A percentile compares a stretch with the other conserved stretches of the same genome.
Conservation (phyloP, 1,140 invertebrate species). For the Wiebesia pumilae region DNA sequence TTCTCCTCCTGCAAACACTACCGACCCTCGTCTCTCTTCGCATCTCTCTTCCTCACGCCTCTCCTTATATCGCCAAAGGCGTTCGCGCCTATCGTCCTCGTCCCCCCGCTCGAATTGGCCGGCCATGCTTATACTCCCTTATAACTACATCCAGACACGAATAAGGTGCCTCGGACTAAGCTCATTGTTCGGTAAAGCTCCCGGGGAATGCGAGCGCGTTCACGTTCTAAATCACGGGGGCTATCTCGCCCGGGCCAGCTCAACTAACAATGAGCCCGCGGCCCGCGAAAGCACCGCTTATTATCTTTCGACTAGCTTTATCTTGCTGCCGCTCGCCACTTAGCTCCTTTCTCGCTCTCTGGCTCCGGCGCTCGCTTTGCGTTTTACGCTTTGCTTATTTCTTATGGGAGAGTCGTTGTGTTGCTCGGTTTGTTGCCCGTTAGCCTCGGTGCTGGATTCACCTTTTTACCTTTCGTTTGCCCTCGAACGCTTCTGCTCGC, state of each 20-base stretch:
- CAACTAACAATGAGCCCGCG: slow-evolving; percentile 62
- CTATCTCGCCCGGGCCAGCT: slow-evolving; percentile 57
- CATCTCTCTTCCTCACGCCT: background rate
- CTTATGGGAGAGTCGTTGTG: slow-evolving; percentile 32
- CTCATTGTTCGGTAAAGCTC: slow-evolving; percentile 47
- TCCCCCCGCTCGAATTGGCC: background rate
- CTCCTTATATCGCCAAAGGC: slow-evolving; percentile 2
- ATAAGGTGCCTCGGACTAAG: slow-evolving; percentile 22
- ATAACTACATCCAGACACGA: background rate
- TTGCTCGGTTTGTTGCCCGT: slow-evolving; percentile 31
- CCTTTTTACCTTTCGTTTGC: background rate
- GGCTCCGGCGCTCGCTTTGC: background rate
- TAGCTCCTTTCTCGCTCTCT: slow-evolving; percentile 1
- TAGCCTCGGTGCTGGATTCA: background rate
- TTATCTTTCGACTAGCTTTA: slow-evolving; percentile 61
- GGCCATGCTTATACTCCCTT: background rate
- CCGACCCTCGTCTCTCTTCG: background rate
- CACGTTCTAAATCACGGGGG: slow-evolving; percentile 61
- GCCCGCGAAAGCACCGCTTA: slow-evolving; percentile 57
- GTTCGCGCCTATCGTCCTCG: background rate
- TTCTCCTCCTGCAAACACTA: too few relatives aligned
- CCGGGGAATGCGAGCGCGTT: background rate
- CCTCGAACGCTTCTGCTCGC: background rate
- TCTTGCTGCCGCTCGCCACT: slow-evolving; percentile 43
- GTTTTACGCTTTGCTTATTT: slow-evolving; percentile 45